A percentile compares a stretch with the other conserved stretches of the same genome.
Evolutionary conservation across 2,888 invertebrate species (phyloP).

Genomic region (Lymantria monacha): DNA sequence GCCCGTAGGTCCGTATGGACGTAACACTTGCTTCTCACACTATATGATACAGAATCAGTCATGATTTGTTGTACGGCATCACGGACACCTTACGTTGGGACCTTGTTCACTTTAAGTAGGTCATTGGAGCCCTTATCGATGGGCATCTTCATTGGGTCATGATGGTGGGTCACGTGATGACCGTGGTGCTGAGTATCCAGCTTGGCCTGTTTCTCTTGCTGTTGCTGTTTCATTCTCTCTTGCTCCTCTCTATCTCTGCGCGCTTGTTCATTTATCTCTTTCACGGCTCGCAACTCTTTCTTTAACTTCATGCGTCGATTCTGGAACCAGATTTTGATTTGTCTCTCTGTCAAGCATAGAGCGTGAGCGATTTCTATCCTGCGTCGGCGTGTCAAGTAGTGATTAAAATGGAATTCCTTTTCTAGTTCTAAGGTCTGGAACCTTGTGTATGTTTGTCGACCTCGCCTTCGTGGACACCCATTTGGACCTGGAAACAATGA

Average conservation of each 20-base stretch:
- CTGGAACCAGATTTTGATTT: slow-evolving; percentile 99
- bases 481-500: slow-evolving; percentile 92
- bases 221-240: slow-evolving; percentile 94
- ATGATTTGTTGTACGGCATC: slow-evolving; percentile 62
- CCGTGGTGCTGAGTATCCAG: slow-evolving; percentile 88
- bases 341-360: slow-evolving; percentile 96
- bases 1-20: slow-evolving; percentile 70
- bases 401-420: slow-evolving; percentile 99
- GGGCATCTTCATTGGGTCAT: slow-evolving; percentile 88
- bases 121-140: slow-evolving; percentile 88
- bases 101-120: slow-evolving; percentile 90
- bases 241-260: slow-evolving; percentile 95
- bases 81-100: slow-evolving; percentile 86
- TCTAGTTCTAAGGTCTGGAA: slow-evolving; percentile 99
- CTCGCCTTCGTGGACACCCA: slow-evolving; percentile 95
- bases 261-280: slow-evolving; percentile 97
- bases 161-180: slow-evolving; percentile 87
- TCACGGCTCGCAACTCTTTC: slow-evolving; percentile 96
- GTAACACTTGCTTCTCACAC: slow-evolving; percentile 78
- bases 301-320: slow-evolving; percentile 98
- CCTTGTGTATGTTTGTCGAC: slow-evolving; percentile 98
- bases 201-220: slow-evolving; percentile 93
- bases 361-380: slow-evolving; percentile 99
- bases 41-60: slow-evolving; percentile 82
- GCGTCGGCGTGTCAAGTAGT: slow-evolving; percentile 96